A percentile compares a stretch with the other conserved stretches of the same genome.
phyloP scores from a whole-genome alignment of 2,888 invertebrate genomes.

The Eremobia ochroleuca region DNA sequence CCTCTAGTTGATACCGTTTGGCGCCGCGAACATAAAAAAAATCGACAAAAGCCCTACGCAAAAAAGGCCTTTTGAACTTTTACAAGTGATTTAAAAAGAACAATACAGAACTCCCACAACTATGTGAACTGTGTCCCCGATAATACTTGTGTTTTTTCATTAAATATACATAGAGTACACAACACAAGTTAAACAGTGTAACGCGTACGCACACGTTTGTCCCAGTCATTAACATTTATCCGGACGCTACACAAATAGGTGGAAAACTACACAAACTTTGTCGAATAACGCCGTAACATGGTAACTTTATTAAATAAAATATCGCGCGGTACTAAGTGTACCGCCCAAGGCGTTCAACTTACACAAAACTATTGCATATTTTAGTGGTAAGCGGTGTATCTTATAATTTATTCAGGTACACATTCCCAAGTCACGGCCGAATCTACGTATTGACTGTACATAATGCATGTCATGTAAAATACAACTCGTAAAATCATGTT shows the following conservation, averaged over 20 bases:
- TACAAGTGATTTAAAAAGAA: conserved; percentile 28
- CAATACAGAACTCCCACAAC: conserved; percentile 26
- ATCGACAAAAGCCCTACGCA: conserved; percentile 2
- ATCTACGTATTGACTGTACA: conserved; percentile 83
- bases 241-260: conserved; percentile 79
- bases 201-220: conserved; percentile 71
- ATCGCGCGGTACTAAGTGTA: conserved; percentile 82
- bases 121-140: conserved; percentile 37
- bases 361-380: conserved; percentile 90
- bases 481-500: conserved; percentile 66
- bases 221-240: conserved; percentile 84
- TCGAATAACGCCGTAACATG: conserved; percentile 80
- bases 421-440: conserved; percentile 85
- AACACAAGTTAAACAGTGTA: conserved; percentile 77
- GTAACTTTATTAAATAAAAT: conserved; percentile 88
- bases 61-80: conserved; percentile 1
- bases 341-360: conserved; percentile 86
- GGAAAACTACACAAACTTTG: conserved; percentile 81
- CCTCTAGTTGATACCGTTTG: conserved; percentile 42
- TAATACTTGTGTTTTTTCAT: conserved; percentile 67
- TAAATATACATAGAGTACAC: conserved; percentile 78
- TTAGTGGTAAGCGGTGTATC: conserved; percentile 85
- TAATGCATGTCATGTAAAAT: conserved; percentile 85
- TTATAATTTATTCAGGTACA: conserved; percentile 88
- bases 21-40: conserved; percentile 29